phyloP scores from a whole-genome alignment of 2,113 vertebrate species.

The Hystrix cristata region DNA sequence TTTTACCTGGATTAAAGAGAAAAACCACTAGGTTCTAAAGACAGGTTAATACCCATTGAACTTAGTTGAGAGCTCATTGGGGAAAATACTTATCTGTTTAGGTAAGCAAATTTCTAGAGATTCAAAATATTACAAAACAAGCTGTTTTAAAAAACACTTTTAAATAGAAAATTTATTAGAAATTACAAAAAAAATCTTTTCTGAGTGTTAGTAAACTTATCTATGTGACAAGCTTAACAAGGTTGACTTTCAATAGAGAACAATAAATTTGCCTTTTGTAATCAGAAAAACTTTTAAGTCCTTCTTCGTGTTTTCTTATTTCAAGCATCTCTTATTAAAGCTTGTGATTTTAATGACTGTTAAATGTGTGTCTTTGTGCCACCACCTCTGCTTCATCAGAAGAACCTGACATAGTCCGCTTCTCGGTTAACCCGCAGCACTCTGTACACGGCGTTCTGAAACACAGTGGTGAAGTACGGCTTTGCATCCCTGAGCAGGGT shows the following conservation, averaged over 20 bases:
- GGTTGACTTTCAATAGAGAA: conserved; percentile 83
- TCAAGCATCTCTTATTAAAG: conserved; percentile 72
- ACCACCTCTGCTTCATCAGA: background rate
- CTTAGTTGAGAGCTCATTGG: background rate
- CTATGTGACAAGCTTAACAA: conserved; percentile 86
- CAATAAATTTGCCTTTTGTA: conserved; percentile 76
- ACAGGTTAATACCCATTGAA: background rate
- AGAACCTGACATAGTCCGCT: background rate
- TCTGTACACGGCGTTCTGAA: conserved; percentile 95
- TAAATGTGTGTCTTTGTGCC: background rate
- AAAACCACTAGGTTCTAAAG: conserved; percentile 44
- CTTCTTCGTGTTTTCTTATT: conserved; percentile 72
- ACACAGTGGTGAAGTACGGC: conserved; percentile 94
- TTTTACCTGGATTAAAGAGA: conserved; percentile 15
- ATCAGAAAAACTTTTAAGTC: conserved; percentile 71
- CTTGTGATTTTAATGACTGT: conserved; percentile 72
- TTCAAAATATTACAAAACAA: conserved; percentile 51
- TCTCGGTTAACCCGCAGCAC: conserved; percentile 91
- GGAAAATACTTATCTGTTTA: conserved; percentile 34
- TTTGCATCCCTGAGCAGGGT: conserved; percentile 91
- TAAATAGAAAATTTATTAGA: conserved; percentile 39
- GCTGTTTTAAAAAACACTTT: conserved; percentile 21
- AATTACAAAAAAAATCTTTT: conserved; percentile 24
- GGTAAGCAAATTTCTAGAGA: conserved; percentile 4
- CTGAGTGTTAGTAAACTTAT: conserved; percentile 48